Percentiles rank a stretch among this genome's conserved stretches.
These are phyloP conservation scores for Pogonomyrmex californicus DNA, from an alignment of 1,140 invertebrate species.

Conservation along the genomic window DNA sequence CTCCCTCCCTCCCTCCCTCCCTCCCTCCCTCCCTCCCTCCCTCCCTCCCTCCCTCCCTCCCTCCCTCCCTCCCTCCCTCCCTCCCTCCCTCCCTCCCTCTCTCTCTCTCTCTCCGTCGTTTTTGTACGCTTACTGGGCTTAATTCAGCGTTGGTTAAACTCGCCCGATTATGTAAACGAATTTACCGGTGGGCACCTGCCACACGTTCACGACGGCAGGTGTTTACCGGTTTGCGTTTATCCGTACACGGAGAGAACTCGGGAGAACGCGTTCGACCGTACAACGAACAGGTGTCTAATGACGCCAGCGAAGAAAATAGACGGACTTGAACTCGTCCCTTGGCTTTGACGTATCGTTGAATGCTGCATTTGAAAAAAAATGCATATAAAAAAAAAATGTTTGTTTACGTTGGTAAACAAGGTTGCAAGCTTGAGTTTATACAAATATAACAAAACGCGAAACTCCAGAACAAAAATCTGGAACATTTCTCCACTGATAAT, in stretches of 20 bases:
- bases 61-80: neutral
- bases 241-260: neutral
- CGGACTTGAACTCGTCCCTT: neutral
- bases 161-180: conserved; percentile 58
- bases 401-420: neutral
- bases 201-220: conserved; percentile 20
- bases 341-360: neutral
- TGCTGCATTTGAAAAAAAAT: neutral
- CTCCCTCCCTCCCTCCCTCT: too few species aligned
- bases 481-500: neutral
- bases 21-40: neutral
- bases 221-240: conserved; percentile 27
- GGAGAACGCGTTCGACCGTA: neutral
- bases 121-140: neutral
- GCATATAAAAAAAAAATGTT: neutral
- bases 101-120: neutral
- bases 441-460: neutral
- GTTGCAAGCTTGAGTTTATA: neutral
- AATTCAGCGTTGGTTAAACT: conserved; percentile 46
- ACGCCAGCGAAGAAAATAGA: conserved; percentile 6
- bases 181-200: conserved; percentile 45
- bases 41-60: neutral
- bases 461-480: neutral
- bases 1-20: neutral
- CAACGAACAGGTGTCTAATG: conserved; percentile 49